Evolutionary conservation across 2,797 vertebrate genomes (phyloP), one percentile per base, ranked within the genome.

Genomic region (Sebastes taczanowskii): DNA sequence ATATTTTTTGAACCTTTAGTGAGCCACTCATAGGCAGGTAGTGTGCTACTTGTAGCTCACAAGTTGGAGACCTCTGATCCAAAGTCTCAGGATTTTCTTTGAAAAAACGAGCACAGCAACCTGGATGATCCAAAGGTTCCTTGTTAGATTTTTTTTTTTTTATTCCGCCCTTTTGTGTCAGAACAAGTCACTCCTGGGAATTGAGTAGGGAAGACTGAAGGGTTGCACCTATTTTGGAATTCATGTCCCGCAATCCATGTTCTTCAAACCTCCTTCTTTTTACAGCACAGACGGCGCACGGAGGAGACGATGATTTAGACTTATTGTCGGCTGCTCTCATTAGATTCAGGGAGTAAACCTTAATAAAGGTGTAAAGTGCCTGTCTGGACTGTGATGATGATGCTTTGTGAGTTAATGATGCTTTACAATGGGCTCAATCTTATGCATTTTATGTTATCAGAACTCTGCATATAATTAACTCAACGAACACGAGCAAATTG

Each of bases 201-300:
- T 34, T 80, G 76, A 82, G 81, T 70, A 65, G 18, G 52, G 34
- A 66, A 34, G 60, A 77, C 75, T 30, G 63, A 67, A 46, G 32
- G 69, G 60, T 76, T 75, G 34, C 62, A 74, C 70, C 72, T 80
- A 59, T 86, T 89, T 89, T 84, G 78, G 80, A 52, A 81, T 73
- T 74, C 10, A 46, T 8, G 16, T 30, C 32, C 42, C 5, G 27
- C 13, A 55, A 42, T 78, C 68, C 73, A 16, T 74, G 49, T 56
- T 73, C 22, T 11, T 68, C 11, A 63, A 73, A 38, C 16, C 13
- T 32, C 25, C 52, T 65, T 65, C 55, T n/a, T 42, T 70, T 61
- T 34, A 77, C 65, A 64, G 22, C 61, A 82, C 27, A 29, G 66
- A 75, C 71, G 23, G 14, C 34, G 29, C 42, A 38, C 29, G 52